These are phyloP conservation scores for Ceriagrion tenellum DNA, from an alignment of 2,888 invertebrate species.

Conservation along the genomic window DNA sequence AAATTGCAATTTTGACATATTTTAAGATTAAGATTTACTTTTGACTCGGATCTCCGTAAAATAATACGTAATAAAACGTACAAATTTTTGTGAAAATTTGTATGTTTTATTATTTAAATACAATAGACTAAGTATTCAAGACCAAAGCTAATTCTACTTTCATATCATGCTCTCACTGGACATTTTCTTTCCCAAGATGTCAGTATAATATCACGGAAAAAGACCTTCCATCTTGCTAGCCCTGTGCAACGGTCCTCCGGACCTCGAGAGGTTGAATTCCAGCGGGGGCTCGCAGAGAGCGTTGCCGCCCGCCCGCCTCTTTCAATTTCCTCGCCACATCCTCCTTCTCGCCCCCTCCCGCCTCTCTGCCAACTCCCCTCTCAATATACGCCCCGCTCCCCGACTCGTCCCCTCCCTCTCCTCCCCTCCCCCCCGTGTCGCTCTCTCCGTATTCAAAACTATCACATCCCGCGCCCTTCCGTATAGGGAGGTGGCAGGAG, in stretches of 20 bases:
- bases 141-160: too few species aligned
- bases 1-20: too few species aligned
- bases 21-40: too few species aligned
- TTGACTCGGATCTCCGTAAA: too few species aligned
- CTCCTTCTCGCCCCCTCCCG: not conserved
- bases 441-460: not conserved
- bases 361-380: not conserved
- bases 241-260: not conserved
- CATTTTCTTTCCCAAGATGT: too few species aligned
- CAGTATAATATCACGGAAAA: too few species aligned
- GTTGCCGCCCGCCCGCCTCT: not conserved
- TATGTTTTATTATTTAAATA: too few species aligned
- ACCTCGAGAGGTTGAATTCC: not conserved
- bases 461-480: not conserved
- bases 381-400: not conserved
- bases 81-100: too few species aligned
- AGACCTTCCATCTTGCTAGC: not conserved
- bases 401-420: not conserved
- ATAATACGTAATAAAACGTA: too few species aligned
- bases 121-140: too few species aligned
- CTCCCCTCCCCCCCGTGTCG: not conserved
- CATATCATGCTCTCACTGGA: not conserved
- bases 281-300: not conserved
- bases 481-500: too few species aligned
- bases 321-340: not conserved